Percentiles rank a stretch among this genome's conserved stretches.
Conservation (phyloP, 2,888 invertebrate genomes). For the Drosophila trichaetosa region DNA sequence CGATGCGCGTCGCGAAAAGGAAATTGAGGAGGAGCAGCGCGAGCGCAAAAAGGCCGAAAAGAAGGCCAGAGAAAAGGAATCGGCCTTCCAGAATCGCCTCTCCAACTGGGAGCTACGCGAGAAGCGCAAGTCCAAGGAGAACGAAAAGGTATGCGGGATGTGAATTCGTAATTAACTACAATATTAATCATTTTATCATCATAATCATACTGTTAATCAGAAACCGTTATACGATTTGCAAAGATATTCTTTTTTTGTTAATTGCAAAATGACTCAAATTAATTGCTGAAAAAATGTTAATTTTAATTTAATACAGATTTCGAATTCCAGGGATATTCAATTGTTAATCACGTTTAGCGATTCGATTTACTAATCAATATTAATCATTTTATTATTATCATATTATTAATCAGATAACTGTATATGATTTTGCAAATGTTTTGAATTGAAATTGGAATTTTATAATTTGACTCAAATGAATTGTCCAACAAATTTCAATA, state of each 20-base stretch:
- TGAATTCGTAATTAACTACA: not conserved
- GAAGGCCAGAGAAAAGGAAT: conserved; percentile 96
- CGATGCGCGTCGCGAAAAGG: conserved; percentile 91
- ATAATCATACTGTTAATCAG: not conserved
- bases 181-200: not conserved
- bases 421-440: not conserved
- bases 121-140: conserved; percentile 94
- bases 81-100: conserved; percentile 95
- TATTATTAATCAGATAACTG: not conserved
- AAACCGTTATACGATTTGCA: not conserved
- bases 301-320: not conserved
- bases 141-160: conserved; percentile 87
- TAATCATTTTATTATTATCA: not conserved
- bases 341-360: not conserved
- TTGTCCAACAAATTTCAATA: not conserved
- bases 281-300: not conserved
- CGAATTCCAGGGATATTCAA: not conserved
- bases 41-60: conserved; percentile 96
- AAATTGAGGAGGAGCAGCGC: conserved; percentile 96
- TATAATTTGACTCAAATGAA: not conserved
- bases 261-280: not conserved
- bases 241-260: not conserved
- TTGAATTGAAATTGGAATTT: not conserved
- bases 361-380: not conserved
- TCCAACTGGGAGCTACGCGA: conserved; percentile 95